A percentile compares a stretch with the other conserved stretches of the same genome.
Conservation (phyloP, 2,113 vertebrate species). For the Zosterops pallidus region DNA sequence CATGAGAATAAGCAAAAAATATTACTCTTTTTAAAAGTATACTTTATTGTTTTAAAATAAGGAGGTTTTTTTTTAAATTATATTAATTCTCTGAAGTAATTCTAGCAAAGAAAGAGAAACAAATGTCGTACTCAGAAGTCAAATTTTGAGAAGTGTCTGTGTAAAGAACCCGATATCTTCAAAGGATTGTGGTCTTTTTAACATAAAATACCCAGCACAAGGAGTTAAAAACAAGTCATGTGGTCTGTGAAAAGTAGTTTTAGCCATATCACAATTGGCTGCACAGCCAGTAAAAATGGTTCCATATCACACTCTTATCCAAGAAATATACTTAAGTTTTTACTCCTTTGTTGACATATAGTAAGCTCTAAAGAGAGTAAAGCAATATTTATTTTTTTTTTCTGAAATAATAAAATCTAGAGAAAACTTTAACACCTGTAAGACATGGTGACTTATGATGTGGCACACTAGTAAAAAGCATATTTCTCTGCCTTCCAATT, state of each 20-base stretch:
- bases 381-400: background rate
- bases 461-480: background rate
- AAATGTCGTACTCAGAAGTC: accelerated
- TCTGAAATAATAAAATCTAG: background rate
- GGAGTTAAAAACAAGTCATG: background rate
- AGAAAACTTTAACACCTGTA: background rate
- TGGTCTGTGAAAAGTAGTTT: background rate
- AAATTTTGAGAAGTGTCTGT: background rate
- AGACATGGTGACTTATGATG: background rate
- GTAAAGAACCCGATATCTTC: background rate
- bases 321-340: background rate
- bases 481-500: background rate
- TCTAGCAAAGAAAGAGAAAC: background rate
- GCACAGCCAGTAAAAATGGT: background rate
- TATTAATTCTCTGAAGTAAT: background rate
- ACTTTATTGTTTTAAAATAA: background rate
- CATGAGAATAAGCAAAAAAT: background rate
- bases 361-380: background rate
- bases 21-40: background rate
- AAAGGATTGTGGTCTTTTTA: background rate
- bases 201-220: background rate
- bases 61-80: background rate
- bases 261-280: background rate
- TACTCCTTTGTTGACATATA: background rate
- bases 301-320: background rate